phyloP scores from a whole-genome alignment of 1,140 invertebrate genomes.

The Drosophila erecta region DNA sequence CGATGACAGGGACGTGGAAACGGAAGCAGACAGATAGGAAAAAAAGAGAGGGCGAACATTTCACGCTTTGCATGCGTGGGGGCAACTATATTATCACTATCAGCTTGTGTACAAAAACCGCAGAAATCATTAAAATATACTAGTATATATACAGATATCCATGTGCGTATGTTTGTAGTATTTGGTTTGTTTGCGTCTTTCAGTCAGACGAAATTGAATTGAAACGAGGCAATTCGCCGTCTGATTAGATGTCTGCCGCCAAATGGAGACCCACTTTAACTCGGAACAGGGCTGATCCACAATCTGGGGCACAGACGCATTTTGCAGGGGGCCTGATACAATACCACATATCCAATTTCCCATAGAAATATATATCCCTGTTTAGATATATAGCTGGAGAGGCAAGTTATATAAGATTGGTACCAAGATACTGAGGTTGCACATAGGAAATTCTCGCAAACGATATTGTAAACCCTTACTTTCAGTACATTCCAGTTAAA shows the following conservation, averaged over 20 bases:
- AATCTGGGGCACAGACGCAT: background rate
- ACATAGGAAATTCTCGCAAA: background rate
- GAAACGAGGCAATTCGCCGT: slow-evolving; percentile 8
- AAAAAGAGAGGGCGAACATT: slow-evolving; percentile 1
- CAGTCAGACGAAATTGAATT: slow-evolving; percentile 12
- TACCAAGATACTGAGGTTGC: background rate
- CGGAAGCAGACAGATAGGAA: slow-evolving; percentile 12
- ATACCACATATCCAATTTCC: background rate
- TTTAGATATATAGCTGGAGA: background rate
- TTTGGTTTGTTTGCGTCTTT: slow-evolving; percentile 4
- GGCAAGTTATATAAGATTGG: background rate
- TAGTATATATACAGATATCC: background rate
- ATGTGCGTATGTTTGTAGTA: background rate
- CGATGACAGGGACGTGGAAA: background rate
- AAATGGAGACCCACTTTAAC: slow-evolving; percentile 7
- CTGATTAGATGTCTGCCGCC: slow-evolving; percentile 29
- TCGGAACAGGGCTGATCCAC: background rate
- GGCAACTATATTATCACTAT: slow-evolving; percentile 26
- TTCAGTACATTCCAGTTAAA: no score
- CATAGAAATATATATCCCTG: no score
- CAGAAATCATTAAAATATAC: slow-evolving; percentile 15
- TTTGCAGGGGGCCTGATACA: background rate
- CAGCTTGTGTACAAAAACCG: slow-evolving; percentile 12
- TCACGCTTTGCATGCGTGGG: slow-evolving; percentile 31
- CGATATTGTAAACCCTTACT: no score